Evolutionary conservation across 2,113 vertebrate genomes (phyloP), one percentile per base, ranked within the genome.

Genomic region (Neolamprologus sp.): DNA sequence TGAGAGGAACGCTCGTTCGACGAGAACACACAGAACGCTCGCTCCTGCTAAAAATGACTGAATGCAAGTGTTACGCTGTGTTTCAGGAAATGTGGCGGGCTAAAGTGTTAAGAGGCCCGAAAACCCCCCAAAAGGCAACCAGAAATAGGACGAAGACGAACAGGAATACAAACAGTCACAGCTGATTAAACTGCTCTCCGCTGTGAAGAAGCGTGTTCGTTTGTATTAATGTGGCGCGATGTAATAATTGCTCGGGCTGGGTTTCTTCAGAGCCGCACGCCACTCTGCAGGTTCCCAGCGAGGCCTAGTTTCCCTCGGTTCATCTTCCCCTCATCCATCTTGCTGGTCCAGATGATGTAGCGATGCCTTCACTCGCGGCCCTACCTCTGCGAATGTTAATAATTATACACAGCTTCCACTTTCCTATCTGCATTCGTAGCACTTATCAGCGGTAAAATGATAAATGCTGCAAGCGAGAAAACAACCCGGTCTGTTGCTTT

Each of bases 301-400:
- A 94, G 81, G 73, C 88, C 90, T 82, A 92, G 83, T 93, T 93
- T 85, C 86, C 58, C 33, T 40, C 17, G 3, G 51, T 35, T 82
- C 60, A 60, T 4, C 11, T 45, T 55, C 33, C 78, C 49, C 54
- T 91, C 93, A 92, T 93, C 90, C 81, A 93, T 94, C 92, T 90
- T 80, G 35, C 85, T 28, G 63, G 45, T 78, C 68, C 54, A 55
- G 87, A 92, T 93, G 92, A 94, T 93, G 89, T 26, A 92, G 90
- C 16, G 80, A 42, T 82, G 85, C 91, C 89, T 92, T 94, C 91
- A 89, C 84, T 81, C 1, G 42, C 10, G 65, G 82, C 83, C 89
- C 91, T 63, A 86, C 92, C 81, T 91, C 63, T 7, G 75, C 33
- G 85, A 90, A 90, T 65, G 87, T 91, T 93, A 93, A 92, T 94